Conservation (phyloP, 2,113 vertebrate genomes). For the Callospermophilus lateralis region DNA sequence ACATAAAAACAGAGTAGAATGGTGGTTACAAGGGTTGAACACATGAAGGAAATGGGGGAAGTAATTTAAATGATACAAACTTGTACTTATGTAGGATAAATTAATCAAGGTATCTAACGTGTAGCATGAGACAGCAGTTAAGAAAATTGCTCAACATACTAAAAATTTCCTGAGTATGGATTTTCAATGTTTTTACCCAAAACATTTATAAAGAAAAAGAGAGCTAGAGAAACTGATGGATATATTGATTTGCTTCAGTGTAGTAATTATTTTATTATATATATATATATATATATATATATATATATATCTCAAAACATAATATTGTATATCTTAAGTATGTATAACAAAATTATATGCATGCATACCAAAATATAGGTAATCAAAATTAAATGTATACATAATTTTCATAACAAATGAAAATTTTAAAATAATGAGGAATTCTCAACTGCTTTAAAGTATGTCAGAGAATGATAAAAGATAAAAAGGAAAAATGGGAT, state of each 20-base stretch:
- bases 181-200: not conserved
- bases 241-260: not conserved
- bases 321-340: not conserved
- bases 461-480: not conserved
- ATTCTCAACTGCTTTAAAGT: not conserved
- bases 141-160: not conserved
- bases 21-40: rapidly evolving
- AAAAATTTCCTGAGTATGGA: not conserved
- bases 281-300: too few relatives aligned
- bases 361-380: not conserved
- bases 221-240: not conserved
- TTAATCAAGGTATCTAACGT: not conserved
- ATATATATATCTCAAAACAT: not conserved
- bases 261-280: not conserved
- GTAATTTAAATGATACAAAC: not conserved
- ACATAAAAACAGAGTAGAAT: too few relatives aligned
- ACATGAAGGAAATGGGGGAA: not conserved
- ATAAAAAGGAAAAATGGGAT: not conserved
- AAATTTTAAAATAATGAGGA: not conserved
- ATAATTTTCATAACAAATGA: not conserved
- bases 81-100: rapidly evolving
- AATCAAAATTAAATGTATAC: not conserved
- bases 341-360: not conserved
- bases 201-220: not conserved
- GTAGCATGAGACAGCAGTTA: not conserved